Percentiles rank a stretch among this genome's conserved stretches.
Conservation (phyloP, 2,113 vertebrate species). For the Embiotoca jacksoni region DNA sequence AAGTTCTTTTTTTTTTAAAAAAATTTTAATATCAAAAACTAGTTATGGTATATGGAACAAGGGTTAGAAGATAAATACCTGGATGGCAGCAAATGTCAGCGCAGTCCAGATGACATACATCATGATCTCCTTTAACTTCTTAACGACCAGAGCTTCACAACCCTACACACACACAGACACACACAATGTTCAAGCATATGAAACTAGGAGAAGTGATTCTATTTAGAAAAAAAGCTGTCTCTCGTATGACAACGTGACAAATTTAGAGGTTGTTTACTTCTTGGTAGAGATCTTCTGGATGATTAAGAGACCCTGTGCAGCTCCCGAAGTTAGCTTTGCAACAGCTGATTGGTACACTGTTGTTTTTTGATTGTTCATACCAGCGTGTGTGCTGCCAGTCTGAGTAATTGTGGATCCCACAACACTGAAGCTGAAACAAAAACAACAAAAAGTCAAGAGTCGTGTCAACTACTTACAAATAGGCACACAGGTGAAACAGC, state of each 20-base stretch:
- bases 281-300: slow-evolving; percentile 90
- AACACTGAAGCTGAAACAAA: slow-evolving; percentile 89
- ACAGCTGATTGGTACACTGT: slow-evolving; percentile 95
- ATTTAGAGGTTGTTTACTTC: slow-evolving; percentile 80
- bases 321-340: slow-evolving; percentile 87
- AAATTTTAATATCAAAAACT: too few relatives aligned
- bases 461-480: background rate
- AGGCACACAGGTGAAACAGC: background rate
- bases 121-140: slow-evolving; percentile 97
- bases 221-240: background rate
- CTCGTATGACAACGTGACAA: background rate
- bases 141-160: slow-evolving; percentile 94
- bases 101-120: slow-evolving; percentile 98
- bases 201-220: background rate
- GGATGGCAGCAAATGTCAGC: slow-evolving; percentile 92
- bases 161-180: slow-evolving; percentile 82
- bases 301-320: slow-evolving; percentile 91
- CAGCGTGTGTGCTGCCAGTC: slow-evolving; percentile 94
- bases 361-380: slow-evolving; percentile 93
- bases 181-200: slow-evolving; percentile 4
- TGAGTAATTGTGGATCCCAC: slow-evolving; percentile 93
- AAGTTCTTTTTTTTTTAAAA: too few relatives aligned
- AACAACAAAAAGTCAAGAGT: background rate
- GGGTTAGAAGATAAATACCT: slow-evolving; percentile 83
- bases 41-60: background rate